Conservation (phyloP, 2,888 invertebrate genomes). For the Ormyrus labotus region DNA sequence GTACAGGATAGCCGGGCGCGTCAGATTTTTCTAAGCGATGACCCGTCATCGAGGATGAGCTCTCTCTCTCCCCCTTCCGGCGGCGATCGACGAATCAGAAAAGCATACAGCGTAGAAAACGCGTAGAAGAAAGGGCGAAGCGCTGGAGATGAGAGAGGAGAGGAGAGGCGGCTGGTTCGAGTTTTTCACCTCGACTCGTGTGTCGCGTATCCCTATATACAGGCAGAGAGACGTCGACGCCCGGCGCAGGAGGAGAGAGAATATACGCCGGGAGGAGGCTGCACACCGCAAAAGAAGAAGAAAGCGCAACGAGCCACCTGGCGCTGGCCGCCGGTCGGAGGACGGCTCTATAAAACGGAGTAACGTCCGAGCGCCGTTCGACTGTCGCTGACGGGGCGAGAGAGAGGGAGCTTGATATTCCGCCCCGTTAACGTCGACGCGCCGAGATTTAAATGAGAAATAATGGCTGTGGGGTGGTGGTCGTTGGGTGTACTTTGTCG, state of each 20-base stretch:
- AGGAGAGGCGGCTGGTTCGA: slow-evolving; percentile 1
- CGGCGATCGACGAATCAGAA: slow-evolving; percentile 24
- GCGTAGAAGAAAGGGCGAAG: not conserved
- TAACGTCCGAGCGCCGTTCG: not conserved
- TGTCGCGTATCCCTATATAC: slow-evolving; percentile 35
- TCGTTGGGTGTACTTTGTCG: too few relatives aligned
- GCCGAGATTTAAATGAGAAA: too few relatives aligned
- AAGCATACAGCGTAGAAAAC: not conserved
- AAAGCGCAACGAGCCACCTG: slow-evolving; percentile 13
- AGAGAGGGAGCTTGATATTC: too few relatives aligned
- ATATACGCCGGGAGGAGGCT: not conserved
- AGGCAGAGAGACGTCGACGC: slow-evolving; percentile 16
- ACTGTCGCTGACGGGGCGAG: too few relatives aligned
- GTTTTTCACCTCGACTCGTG: slow-evolving; percentile 30
- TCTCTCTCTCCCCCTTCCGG: too few relatives aligned
- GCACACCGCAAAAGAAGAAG: slow-evolving; percentile 9
- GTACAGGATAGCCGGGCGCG: too few relatives aligned
- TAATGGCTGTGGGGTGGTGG: too few relatives aligned
- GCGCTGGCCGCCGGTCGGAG: not conserved
- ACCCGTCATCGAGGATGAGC: too few relatives aligned
- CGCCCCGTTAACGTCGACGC: too few relatives aligned
- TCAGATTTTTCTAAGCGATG: too few relatives aligned
- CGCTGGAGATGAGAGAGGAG: slow-evolving; percentile 7
- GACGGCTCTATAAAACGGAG: slow-evolving; percentile 23
- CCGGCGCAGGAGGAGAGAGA: not conserved